phyloP scores from a whole-genome alignment of 35 echinoderm and acorn worm genomes.

The Heliocidaris erythrogramma region DNA sequence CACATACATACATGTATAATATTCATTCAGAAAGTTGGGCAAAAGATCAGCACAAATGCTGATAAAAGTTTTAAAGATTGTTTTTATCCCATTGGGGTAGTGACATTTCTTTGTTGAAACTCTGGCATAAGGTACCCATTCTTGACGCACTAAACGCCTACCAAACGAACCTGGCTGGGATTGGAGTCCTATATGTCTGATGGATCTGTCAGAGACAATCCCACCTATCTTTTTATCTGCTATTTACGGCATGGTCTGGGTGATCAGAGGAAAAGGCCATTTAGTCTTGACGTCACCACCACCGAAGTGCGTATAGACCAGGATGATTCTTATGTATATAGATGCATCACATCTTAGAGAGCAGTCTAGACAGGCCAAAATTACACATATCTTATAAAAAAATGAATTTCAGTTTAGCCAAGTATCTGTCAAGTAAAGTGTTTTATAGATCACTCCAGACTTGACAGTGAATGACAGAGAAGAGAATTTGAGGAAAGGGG shows the following conservation, averaged over 20 bases:
- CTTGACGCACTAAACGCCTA: not conserved
- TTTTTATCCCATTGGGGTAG: not conserved
- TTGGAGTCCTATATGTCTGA: not conserved
- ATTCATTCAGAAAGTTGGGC: no score
- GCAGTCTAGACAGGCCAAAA: not conserved
- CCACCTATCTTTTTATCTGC: slow-evolving; percentile 17
- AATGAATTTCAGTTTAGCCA: not conserved
- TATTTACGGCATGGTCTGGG: slow-evolving; percentile 35
- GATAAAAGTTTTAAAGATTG: not conserved
- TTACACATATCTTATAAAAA: not conserved
- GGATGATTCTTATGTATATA: not conserved
- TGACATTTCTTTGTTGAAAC: not conserved
- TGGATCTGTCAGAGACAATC: slow-evolving; percentile 16
- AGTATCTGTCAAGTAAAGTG: not conserved
- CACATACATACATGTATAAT: no score
- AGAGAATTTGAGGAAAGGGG: no score
- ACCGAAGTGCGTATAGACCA: not conserved
- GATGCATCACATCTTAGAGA: not conserved
- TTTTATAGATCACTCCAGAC: not conserved
- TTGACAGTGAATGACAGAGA: no score
- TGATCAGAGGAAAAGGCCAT: slow-evolving; percentile 40
- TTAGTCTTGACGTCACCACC: slow-evolving; percentile 30
- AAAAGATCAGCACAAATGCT: not conserved
- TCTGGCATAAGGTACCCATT: not conserved
- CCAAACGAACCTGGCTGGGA: not conserved